phyloP scores from a whole-genome alignment of 2,797 vertebrate genomes.

The Pempheris klunzingeri region DNA sequence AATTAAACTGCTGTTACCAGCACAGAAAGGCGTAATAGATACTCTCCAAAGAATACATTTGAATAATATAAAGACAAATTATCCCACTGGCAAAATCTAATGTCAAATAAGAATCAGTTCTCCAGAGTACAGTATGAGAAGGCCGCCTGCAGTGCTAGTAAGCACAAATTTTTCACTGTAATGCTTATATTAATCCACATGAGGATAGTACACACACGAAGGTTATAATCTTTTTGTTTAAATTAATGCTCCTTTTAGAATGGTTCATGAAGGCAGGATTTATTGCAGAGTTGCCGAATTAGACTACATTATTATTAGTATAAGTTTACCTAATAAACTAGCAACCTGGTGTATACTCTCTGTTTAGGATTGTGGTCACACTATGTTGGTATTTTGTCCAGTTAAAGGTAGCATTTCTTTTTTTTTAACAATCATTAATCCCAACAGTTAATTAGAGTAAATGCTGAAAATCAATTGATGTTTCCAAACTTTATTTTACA shows the following conservation, averaged over 20 bases:
- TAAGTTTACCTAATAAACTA: neutral
- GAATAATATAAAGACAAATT: neutral
- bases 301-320: neutral
- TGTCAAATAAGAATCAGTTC: neutral
- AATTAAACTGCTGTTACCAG: neutral
- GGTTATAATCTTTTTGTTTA: too few species aligned
- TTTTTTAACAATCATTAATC: neutral
- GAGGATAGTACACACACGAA: neutral
- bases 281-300: too few species aligned
- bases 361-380: neutral
- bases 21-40: neutral
- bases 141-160: too few species aligned
- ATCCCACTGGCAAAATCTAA: too few species aligned
- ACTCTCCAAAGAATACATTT: neutral
- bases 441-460: neutral
- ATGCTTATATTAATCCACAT: constrained; percentile 9
- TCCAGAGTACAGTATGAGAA: neutral
- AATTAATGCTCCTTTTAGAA: too few species aligned
- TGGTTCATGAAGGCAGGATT: neutral
- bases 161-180: neutral
- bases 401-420: neutral
- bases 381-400: neutral
- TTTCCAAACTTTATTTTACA: neutral
- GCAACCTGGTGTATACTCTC: neutral
- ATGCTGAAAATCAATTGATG: neutral